Base-by-base conservation (phyloP, 92 coral and sea anemone species). In the Zoanthus gigantus region DNA sequence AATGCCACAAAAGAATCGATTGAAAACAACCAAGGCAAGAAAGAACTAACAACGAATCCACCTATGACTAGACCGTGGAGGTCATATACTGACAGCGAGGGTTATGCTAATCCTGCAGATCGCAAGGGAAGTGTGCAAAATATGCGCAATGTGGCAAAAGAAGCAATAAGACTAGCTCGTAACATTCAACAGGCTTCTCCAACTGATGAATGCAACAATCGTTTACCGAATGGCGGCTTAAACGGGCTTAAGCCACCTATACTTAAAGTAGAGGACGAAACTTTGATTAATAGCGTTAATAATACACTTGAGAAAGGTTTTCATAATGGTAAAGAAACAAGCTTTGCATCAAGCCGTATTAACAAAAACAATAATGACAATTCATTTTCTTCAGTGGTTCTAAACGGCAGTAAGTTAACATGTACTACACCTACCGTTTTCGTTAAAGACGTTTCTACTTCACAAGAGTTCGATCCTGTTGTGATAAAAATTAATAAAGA, bases 381-480 rank as follows among this genome's bases (percentile, higher is more conserved):
- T 13, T 29, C 66, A 23, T 3, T 30, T 29, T 0, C 75, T 29
- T 66, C 75, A 23, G 76, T 65, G 28, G 57, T 23, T 67, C 42
- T 31, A 7, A 48, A 46, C n/a, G 65, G 46, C 2, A 46, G 44
- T 45, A 31, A 45, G 52, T 23, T 2, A 47, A 65, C 17, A n/a
- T 63, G 11, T 66, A 1, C 46, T 28, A 45, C 28, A 29, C 37
- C 56, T 42, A 18, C 60, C 47, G 56, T 81, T 46, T 30, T 81
- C 0, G 44, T 65, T 29, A 10, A 18, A 28, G 76, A 67, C 6
- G 23, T 15, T 17, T 65, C 85, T n/a, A 65, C 85, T 12, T 53
- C 85, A 69, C 83, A 56, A 12, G 88, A 53, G 46, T 91, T 91
- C 47, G 79, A 87, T 44, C 91, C 93, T 69, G 89, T 91, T 52